Evolutionary conservation across 2,113 vertebrate genomes (phyloP).

Genomic region (Phasianus colchicus): DNA sequence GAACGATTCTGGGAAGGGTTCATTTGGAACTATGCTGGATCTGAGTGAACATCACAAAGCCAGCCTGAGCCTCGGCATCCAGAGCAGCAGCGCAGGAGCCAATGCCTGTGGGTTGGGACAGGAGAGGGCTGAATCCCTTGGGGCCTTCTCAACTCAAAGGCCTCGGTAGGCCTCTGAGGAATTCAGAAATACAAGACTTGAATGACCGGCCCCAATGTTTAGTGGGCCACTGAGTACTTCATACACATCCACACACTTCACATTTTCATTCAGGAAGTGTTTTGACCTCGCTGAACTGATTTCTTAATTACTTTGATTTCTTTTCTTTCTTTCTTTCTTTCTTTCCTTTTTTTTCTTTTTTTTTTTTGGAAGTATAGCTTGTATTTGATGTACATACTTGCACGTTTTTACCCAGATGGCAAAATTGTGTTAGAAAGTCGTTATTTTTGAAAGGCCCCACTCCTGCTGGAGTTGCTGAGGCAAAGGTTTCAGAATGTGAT

Average conservation of each 20-base stretch:
- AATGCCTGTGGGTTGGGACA: background rate
- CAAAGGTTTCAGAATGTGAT: background rate
- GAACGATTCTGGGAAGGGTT: conserved; percentile 5
- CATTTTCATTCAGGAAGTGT: background rate
- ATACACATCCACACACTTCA: background rate
- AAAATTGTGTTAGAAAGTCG: conserved; percentile 24
- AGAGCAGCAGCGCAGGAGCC: background rate
- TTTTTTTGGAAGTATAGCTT: background rate
- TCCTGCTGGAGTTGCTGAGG: conserved; percentile 16
- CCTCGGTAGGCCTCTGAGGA: background rate
- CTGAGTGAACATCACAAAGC: background rate
- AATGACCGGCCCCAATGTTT: background rate
- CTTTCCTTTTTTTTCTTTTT: background rate
- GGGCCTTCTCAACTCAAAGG: background rate
- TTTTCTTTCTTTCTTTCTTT: background rate
- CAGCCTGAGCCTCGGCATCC: background rate
- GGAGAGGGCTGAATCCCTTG: background rate
- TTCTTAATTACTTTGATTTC: background rate
- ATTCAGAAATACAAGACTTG: background rate
- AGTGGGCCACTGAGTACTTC: background rate
- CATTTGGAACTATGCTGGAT: conserved; percentile 1
- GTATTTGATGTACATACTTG: background rate
- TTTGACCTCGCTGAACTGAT: background rate
- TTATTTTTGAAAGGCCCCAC: background rate
- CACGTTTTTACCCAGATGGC: conserved; percentile 3